Evolutionary conservation across 2,888 invertebrate genomes (phyloP), one percentile per base, ranked within the genome.

Genomic region (Nemotelus pantherinus): DNA sequence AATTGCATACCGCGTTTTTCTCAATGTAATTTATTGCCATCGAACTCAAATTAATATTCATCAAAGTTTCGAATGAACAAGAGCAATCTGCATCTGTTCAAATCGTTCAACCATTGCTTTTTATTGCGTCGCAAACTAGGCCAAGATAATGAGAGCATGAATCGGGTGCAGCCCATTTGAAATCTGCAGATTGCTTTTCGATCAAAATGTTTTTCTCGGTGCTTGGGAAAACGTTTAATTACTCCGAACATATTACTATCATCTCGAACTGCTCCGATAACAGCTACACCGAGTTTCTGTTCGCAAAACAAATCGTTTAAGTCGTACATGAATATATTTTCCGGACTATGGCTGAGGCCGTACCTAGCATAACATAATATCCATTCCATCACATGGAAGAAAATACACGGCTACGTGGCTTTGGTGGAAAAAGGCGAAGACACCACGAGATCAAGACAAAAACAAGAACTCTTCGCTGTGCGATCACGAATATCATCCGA

Each of bases 401-500:
- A 39, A 48, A 63, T 44, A 63, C 60, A 50, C 43, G 60, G 74
- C 10, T 50, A 63, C 60, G 60, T 50, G 60, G 74, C 10, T 50
- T 41, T 3, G 47, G 44, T 5, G 63, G 48, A 76, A 55, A 75
- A 76, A 65, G 25, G 63, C 50, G 65, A 76, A 64, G 76, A 65
- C 77, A 68, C 58, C 57, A 75, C 60, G n/a, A 45, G 53, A 67
- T 53, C 47, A 60, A 58, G 58, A 64, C 39, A 50, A 67, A 53
- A 77, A 67, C 39, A 65, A 64, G 48, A 76, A 63, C 64, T 57
- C 45, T 57, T 55, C 39, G 55, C 65, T 76, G 43, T 76, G 67
- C 48, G 77, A 81, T 82, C 82, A 82, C 81, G 82, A 82, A 81
- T 81, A 79, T 81, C 80, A 80, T 81, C 80, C 79, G 80, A 78